These are phyloP conservation scores for Caenorhabditis virilis DNA, from an alignment of 2,888 invertebrate species.

Conservation along the genomic window DNA sequence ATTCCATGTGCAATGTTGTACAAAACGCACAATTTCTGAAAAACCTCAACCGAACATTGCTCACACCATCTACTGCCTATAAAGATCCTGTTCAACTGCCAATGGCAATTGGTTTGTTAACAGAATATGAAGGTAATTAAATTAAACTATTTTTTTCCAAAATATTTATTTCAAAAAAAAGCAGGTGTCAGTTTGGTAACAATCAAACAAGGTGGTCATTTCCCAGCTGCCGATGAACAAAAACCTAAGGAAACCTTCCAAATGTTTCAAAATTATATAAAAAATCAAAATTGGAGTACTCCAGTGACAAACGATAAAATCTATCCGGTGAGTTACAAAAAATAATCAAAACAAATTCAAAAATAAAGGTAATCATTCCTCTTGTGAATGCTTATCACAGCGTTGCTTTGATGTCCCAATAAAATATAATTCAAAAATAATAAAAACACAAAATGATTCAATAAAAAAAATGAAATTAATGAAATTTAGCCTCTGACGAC, in stretches of 20 bases:
- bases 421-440: background rate
- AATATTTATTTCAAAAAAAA: too few relatives aligned
- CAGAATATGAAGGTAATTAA: conserved; percentile 54
- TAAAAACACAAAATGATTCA: background rate
- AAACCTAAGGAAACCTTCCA: conserved; percentile 64
- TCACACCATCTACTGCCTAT: conserved; percentile 22
- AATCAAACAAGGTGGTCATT: conserved; percentile 60
- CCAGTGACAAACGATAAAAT: conserved; percentile 27
- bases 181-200: conserved; percentile 60
- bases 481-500: too few relatives aligned
- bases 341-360: conserved; percentile 1
- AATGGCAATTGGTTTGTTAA: conserved; percentile 53
- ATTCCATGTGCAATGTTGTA: conserved; percentile 72
- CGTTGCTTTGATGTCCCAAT: conserved; percentile 3
- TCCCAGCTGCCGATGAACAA: conserved; percentile 53
- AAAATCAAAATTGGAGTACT: conserved; percentile 53
- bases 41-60: conserved; percentile 60
- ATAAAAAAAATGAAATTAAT: too few relatives aligned
- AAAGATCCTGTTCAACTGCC: conserved; percentile 49
- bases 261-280: conserved; percentile 61
- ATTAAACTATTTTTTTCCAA: background rate
- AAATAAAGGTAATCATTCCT: background rate
- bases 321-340: background rate
- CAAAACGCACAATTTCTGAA: conserved; percentile 71
- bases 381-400: conserved; percentile 3